A percentile compares a stretch with the other conserved stretches of the same genome.
These are phyloP conservation scores for Chloroceryle inda DNA, from an alignment of 2,797 vertebrate genomes.

Conservation along the genomic window DNA sequence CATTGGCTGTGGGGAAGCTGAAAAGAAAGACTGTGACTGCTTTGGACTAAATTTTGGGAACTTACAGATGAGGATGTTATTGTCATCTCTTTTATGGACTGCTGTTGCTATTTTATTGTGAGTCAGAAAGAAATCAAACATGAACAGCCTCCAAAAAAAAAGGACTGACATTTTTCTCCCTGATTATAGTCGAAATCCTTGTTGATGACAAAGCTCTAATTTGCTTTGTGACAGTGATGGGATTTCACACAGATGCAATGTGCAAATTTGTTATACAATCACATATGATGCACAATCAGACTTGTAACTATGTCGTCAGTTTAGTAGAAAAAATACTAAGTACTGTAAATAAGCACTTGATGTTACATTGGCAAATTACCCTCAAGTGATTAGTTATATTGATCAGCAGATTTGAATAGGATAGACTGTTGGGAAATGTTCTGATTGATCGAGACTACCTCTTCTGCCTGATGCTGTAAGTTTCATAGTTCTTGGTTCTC, in stretches of 20 bases:
- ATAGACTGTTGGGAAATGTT: neutral
- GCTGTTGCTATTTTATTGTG: neutral
- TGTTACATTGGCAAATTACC: fast-evolving
- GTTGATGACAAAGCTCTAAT: neutral
- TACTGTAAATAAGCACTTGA: neutral
- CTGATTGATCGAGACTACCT: neutral
- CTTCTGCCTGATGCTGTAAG: neutral
- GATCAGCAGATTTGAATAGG: neutral
- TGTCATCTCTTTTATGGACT: neutral
- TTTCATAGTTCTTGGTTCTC: neutral
- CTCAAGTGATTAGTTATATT: neutral
- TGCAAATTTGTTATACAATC: fast-evolving
- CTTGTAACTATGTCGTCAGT: neutral
- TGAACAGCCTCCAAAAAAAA: neutral
- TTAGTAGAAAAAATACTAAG: neutral
- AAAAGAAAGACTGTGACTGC: neutral
- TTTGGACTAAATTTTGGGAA: neutral
- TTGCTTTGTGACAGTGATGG: neutral
- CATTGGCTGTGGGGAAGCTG: fast-evolving
- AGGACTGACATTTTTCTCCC: neutral
- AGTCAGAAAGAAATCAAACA: neutral
- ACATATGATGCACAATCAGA: neutral
- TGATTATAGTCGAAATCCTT: neutral
- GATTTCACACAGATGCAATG: neutral
- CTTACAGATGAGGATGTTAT: neutral